Conservation (phyloP, 2,113 vertebrate species). For the Chaetura pelagica region DNA sequence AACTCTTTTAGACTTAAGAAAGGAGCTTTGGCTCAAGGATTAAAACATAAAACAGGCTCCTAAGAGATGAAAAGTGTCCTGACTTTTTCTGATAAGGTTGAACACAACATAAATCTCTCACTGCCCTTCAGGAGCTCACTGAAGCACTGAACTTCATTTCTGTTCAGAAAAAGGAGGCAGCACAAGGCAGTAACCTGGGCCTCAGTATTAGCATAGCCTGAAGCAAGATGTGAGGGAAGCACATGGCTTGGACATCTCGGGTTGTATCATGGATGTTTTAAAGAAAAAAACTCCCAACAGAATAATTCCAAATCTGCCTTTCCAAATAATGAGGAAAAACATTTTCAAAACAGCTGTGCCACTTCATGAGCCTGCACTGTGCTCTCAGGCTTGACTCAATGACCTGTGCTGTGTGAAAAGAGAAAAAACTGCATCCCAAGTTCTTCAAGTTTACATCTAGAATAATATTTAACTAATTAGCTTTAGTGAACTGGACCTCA, state of each 20-base stretch:
- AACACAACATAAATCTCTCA: background rate
- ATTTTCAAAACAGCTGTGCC: background rate
- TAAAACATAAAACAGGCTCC: background rate
- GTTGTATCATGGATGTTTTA: background rate
- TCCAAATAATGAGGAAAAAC: background rate
- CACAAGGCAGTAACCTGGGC: background rate
- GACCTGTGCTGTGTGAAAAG: background rate
- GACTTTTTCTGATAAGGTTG: background rate
- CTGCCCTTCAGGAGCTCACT: background rate
- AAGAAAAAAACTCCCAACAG: background rate
- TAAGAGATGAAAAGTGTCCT: background rate
- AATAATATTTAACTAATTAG: background rate
- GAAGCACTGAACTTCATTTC: background rate
- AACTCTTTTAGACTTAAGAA: background rate
- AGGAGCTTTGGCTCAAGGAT: background rate
- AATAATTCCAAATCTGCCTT: background rate
- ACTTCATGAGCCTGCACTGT: background rate
- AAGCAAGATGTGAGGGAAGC: background rate
- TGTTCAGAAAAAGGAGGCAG: background rate
- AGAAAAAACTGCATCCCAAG: background rate
- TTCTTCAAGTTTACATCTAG: background rate
- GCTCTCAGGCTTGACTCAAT: background rate
- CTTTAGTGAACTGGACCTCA: background rate
- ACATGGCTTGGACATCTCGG: background rate
- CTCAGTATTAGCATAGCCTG: background rate